Conservation (phyloP, 2,888 invertebrate species). For the Invenusta paracnida region DNA sequence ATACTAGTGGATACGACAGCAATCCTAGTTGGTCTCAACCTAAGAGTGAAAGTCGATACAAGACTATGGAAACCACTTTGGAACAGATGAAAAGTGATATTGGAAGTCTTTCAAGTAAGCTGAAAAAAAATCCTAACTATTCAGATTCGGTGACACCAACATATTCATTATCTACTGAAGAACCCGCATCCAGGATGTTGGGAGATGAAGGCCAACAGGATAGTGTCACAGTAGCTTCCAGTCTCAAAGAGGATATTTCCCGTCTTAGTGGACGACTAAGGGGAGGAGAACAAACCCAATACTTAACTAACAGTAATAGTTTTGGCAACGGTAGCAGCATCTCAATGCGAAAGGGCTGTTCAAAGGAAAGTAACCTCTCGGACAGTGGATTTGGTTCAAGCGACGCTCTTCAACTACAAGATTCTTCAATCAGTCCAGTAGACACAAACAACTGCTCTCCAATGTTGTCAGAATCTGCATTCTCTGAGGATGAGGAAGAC, state of each 20-base stretch:
- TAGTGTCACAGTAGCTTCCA: not conserved
- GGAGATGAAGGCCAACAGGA: no score
- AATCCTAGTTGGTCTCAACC: not conserved
- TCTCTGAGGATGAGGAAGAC: slow-evolving; percentile 4
- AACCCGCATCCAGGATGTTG: no score
- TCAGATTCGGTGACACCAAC: not conserved
- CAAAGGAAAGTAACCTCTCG: not conserved
- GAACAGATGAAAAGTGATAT: slow-evolving; percentile 3
- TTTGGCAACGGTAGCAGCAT: no score
- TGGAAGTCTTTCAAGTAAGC: slow-evolving; percentile 1
- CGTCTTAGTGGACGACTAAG: not conserved
- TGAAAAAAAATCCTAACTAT: slow-evolving; percentile 5
- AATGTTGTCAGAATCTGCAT: slow-evolving; percentile 6
- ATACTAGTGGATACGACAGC: not conserved
- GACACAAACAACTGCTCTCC: not conserved
- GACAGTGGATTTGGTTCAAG: slow-evolving; percentile 5
- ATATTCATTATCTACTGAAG: not conserved
- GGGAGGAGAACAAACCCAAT: not conserved
- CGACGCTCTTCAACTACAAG: not conserved
- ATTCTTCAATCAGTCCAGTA: not conserved
- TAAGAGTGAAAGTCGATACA: not conserved
- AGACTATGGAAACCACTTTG: not conserved
- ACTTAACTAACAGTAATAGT: no score
- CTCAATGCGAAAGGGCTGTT: not conserved
- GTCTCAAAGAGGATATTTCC: not conserved